These are phyloP conservation scores for Microtus ochrogaster DNA, from an alignment of 2,113 vertebrate species.

Conservation along the genomic window DNA sequence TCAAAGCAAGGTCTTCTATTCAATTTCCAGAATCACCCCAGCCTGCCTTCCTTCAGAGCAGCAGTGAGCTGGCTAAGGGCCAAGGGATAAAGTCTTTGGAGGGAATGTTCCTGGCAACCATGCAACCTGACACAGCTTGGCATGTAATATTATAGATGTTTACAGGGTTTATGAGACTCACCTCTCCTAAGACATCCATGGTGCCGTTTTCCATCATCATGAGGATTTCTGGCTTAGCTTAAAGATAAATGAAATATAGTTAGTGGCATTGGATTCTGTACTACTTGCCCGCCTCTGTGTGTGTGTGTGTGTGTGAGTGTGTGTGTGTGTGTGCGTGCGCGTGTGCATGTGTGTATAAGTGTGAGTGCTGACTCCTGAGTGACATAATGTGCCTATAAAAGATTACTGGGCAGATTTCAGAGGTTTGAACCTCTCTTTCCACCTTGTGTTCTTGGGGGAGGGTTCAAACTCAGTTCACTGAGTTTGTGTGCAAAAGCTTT, in stretches of 20 bases:
- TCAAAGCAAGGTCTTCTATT: not conserved
- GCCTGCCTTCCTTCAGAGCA: not conserved
- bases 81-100: constrained; percentile 2
- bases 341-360: not conserved
- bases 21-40: not conserved
- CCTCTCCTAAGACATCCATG: constrained; percentile 60
- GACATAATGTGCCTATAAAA: not conserved
- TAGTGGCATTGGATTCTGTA: not conserved
- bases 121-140: not conserved
- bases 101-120: constrained; percentile 25
- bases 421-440: not conserved
- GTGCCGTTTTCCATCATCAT: constrained; percentile 69
- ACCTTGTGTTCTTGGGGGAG: not conserved
- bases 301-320: not conserved
- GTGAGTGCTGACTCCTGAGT: not conserved
- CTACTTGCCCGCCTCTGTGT: not conserved
- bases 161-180: constrained; percentile 75
- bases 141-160: not conserved
- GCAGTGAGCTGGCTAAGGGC: not conserved
- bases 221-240: constrained; percentile 84
- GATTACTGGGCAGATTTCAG: not conserved
- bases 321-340: not conserved
- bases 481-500: not conserved
- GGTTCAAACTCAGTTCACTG: not conserved
- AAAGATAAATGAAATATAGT: constrained; percentile 76